These are phyloP conservation scores for Ephydatia muelleri DNA, from an alignment of 37 sponge, comb jelly and placozoan genomes.

Conservation along the genomic window DNA sequence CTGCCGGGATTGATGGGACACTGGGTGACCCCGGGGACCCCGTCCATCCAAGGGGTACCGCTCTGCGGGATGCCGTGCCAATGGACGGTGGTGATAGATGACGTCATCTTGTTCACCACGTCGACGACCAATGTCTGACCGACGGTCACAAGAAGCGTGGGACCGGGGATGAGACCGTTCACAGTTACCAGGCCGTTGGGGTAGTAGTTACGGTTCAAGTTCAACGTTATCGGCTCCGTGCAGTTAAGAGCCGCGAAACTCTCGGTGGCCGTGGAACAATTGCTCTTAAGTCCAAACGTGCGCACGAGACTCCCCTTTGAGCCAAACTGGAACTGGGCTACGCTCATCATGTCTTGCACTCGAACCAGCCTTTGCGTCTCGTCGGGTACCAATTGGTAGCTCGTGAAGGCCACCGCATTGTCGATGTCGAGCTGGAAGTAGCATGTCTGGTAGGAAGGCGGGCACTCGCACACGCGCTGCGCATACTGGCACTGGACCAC, in stretches of 20 bases:
- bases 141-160: conserved; percentile 63
- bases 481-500: not conserved
- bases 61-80: conserved; percentile 86
- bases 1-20: conserved; percentile 68
- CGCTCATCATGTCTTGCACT: not conserved
- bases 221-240: conserved; percentile 47
- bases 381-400: conserved; percentile 5
- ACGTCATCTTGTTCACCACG: conserved; percentile 49
- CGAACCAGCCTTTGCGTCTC: not conserved
- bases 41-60: conserved; percentile 82
- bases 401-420: conserved; percentile 22
- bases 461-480: conserved; percentile 2
- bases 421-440: conserved; percentile 30
- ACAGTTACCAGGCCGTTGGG: conserved; percentile 18
- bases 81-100: conserved; percentile 54
- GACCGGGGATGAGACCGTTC: conserved; percentile 73
- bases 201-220: not conserved
- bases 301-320: too few relatives aligned
- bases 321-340: too few relatives aligned
- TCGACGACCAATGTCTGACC: conserved; percentile 50
- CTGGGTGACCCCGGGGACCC: conserved; percentile 70
- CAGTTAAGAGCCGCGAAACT: conserved; percentile 16
- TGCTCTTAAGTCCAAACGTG: too few relatives aligned
- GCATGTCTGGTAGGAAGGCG: not conserved
- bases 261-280: not conserved